Base-by-base conservation (phyloP, 2,888 invertebrate genomes). In the Epinotia ramella region DNA sequence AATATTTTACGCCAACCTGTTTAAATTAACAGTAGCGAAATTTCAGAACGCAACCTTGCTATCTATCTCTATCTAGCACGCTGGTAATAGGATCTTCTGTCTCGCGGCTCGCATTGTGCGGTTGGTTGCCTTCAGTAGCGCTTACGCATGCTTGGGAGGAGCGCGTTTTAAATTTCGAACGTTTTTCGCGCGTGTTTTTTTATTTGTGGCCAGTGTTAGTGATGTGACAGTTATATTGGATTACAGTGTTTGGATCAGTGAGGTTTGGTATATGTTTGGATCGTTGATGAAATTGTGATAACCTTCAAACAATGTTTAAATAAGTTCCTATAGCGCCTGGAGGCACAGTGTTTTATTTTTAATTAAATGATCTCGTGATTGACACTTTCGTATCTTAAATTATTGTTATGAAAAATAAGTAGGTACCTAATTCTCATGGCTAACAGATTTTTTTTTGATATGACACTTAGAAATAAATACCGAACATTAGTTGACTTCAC, bases 71-170 rank as follows among this genome's bases (percentile, higher is more conserved):
- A 59, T 89, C 86, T 75, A 20, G 53, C 81, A 20, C 16, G 40
- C 46, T 53, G 5, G 59, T 77, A 79, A 77, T 53, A 12, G 73
- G 78, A 87, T 85, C 60, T 83, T 78, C 79, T 77, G 80, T 91
- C 86, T 87, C 90, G 69, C 56, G 80, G 78, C 79, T 80, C 81
- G 83, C 84, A 80, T 81, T 82, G 83, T 80, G 83, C 83, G 89
- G 88, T 89, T 87, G 88, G 89, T 83, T 85, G 87, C 84, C 82
- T 81, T 87, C 90, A 93, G 94, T 94, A 89, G 93, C 91, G 90
- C 91, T 87, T 82, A 87, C 92, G 93, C 92, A 86, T 84, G 83
- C 86, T 86, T 82, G 82, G 80, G 85, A 86, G 85, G 84, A 84
- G 90, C 89, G 91, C 87, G 88, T 88, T 85, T 73, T 81, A 81